Base-by-base conservation (phyloP, 2,113 vertebrate genomes). In the Ibidorhyncha struthersii region DNA sequence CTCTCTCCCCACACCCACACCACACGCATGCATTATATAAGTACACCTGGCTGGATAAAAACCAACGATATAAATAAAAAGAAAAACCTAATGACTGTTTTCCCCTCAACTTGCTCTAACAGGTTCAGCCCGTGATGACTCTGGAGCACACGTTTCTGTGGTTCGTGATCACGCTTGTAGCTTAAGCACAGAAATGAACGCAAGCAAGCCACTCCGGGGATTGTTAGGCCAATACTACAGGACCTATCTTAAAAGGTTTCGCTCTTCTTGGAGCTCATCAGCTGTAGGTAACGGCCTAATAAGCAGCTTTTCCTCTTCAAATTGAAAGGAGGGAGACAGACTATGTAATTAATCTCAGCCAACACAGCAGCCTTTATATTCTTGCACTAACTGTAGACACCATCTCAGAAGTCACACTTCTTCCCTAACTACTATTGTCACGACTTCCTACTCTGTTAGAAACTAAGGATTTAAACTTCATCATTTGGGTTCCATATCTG, bases 161-260 rank as follows among this genome's bases (percentile, higher is more conserved):
- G 40, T 23, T 40, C 38, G 7, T 5, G 12, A 30, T 20, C 80
- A 12, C 12, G 1, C 43, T 11, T 14, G 21, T 3, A 58, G 19
- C 65, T 29, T 7, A 17, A 27, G 72, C 30, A 3, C 34, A 25
- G 6, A 13, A 29, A 5, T 0, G 19, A 50, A 25, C 2, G 6
- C 8, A 6, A 74, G 76, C 29, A 47, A 70, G 76, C 29, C 45
- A 4, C n/a, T 5, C 45, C 8, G 34, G 8, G 22, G 27, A 23
- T 12, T 9, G 10, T 38, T 8, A 85, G 96, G 97, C 97, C 97
- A 98, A 98, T 96, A 97, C 97, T 98, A 98, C 97, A 98, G 97
- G 97, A 97, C 97, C 97, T 76, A 41, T 61, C 82, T 97, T 97
- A 97, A 84, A 36, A 98, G 97, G 22, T 63, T 95, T 88, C 2